Evolutionary conservation across 2,888 invertebrate genomes (phyloP), one percentile per base, ranked within the genome.

Genomic region (Acronicta leporina): DNA sequence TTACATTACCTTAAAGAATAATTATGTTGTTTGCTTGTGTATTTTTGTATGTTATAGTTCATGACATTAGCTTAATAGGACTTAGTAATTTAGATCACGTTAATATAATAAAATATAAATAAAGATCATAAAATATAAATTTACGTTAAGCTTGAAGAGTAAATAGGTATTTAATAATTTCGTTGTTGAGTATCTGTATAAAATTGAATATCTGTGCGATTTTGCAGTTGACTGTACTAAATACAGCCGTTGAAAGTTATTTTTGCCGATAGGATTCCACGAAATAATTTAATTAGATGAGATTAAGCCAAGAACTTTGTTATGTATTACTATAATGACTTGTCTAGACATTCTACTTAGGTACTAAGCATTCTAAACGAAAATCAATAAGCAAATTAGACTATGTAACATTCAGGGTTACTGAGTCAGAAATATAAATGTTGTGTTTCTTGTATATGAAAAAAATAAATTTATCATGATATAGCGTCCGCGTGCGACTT

Each of bases 231-330:
- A 44, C 20, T 16, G 56, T 55, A 59, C 60, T 52, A n/a, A 11
- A 50, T 25, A 44, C 10, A 27, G 13, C 16, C 43, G 20, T 27
- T 27, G 30, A 55, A 42, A 51, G 30, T 57, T 60, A 52, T 63
- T 65, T 67, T 68, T 51, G 60, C 54, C 44, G 55, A 11, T 47
- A 51, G 59, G 52, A 58, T 80, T 81, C 79, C 70, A 58, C 66
- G 76, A 80, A 70, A 40, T 62, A 54, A 58, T 66, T 70, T 50
- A 68, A 74, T 70, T 64, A 43, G 35, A 40, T 10, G 45, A 33
- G 58, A 62, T 63, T 57, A 56, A 25, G 27, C 6, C 42, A 16
- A 57, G 27, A 27, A 51, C 16, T 46, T 49, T 20, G 33, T 30
- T 30, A 20, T 48, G 5, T 50, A 50, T 46, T 41, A 7, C 38